These are phyloP conservation scores for Corythoichthys intestinalis DNA, from an alignment of 2,113 vertebrate species.

Conservation along the genomic window DNA sequence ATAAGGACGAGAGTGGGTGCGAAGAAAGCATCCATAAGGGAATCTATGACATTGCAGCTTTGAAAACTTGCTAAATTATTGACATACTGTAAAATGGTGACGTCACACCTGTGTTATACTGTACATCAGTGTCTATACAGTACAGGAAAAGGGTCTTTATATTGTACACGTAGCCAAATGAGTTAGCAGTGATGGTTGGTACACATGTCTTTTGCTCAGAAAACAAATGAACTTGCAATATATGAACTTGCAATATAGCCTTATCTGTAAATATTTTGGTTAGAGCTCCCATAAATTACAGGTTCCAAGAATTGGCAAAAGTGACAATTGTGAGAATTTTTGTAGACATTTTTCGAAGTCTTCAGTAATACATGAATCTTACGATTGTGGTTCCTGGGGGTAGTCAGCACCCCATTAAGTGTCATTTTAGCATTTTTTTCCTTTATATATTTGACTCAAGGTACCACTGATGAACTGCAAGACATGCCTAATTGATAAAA, in stretches of 20 bases:
- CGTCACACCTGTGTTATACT: neutral
- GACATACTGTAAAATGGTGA: conserved; percentile 10
- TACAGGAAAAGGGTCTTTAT: neutral
- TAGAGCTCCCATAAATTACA: neutral
- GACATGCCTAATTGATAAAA: neutral
- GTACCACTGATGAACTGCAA: neutral
- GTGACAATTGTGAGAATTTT: neutral
- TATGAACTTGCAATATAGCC: neutral
- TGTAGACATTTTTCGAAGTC: neutral
- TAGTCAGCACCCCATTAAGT: neutral
- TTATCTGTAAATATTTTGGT: neutral
- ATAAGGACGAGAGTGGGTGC: conserved; percentile 19
- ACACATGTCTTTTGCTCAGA: neutral
- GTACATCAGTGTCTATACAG: neutral
- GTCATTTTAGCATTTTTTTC: neutral
- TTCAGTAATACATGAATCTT: neutral
- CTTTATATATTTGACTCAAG: neutral
- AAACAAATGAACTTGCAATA: no score
- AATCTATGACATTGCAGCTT: conserved; percentile 42
- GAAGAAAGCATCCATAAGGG: conserved; percentile 31
- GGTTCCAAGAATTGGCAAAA: neutral
- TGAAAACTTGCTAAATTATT: conserved; percentile 57
- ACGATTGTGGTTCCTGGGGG: neutral
- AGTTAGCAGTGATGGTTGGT: neutral
- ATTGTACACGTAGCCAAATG: neutral